Evolutionary conservation across 2,888 invertebrate species (phyloP).

Genomic region (Drosophila lutescens): DNA sequence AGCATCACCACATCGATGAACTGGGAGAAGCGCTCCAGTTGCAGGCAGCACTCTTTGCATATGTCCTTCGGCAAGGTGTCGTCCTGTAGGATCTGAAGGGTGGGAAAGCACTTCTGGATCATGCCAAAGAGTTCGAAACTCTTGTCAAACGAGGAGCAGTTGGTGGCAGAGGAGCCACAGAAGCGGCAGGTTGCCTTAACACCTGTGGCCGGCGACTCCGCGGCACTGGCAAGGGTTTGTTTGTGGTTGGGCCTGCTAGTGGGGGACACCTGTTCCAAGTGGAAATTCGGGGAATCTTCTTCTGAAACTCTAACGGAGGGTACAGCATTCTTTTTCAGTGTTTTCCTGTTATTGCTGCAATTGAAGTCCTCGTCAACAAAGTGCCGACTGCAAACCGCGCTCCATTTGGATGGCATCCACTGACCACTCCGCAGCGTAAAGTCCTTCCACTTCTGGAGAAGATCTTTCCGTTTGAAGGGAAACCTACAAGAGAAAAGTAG

Average conservation of each 20-base stretch:
- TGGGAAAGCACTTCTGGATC: slow-evolving; percentile 84
- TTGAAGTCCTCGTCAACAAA: slow-evolving; percentile 82
- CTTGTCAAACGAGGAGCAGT: slow-evolving; percentile 79
- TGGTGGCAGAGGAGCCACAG: slow-evolving; percentile 75
- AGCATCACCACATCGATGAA: slow-evolving; percentile 83
- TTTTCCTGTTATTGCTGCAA: slow-evolving; percentile 78
- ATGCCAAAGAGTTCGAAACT: slow-evolving; percentile 83
- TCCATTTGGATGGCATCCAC: slow-evolving; percentile 84
- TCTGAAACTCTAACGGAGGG: slow-evolving; percentile 62
- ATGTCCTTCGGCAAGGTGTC: slow-evolving; percentile 82
- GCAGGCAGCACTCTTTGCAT: slow-evolving; percentile 77
- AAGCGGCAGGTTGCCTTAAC: slow-evolving; percentile 79
- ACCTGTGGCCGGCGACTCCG: slow-evolving; percentile 19
- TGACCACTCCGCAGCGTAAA: slow-evolving; percentile 80
- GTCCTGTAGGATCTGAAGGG: slow-evolving; percentile 82
- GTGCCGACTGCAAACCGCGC: slow-evolving; percentile 83
- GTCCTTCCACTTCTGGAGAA: slow-evolving; percentile 82
- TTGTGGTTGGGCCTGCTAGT: slow-evolving; percentile 16
- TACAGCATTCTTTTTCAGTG: slow-evolving; percentile 81
- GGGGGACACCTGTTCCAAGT: slow-evolving; percentile 48
- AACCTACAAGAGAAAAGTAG: slow-evolving; percentile 68
- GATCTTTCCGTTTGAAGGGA: slow-evolving; percentile 80
- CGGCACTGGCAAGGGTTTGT: slow-evolving; percentile 41
- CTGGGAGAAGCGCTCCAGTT: slow-evolving; percentile 80
- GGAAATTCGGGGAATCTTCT: slow-evolving; percentile 29